These are phyloP conservation scores for Saturnia japonica DNA, from an alignment of 2,888 invertebrate species.

Conservation along the genomic window DNA sequence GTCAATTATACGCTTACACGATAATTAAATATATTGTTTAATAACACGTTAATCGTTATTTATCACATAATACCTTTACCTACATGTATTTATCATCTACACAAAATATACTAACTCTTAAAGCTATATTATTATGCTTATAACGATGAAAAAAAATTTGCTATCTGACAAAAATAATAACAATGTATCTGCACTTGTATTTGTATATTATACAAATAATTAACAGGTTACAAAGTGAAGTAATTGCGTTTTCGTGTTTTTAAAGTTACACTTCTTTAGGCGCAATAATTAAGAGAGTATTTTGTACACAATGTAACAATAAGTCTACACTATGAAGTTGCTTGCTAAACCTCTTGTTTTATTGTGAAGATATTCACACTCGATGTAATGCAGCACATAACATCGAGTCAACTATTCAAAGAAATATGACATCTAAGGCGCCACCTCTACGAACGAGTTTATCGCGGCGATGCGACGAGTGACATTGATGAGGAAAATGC, in stretches of 20 bases:
- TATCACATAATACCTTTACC: conserved; percentile 68
- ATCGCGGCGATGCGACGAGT: no score
- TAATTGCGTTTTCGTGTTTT: not conserved
- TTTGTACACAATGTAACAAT: no score
- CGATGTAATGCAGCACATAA: no score
- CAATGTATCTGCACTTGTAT: conserved; percentile 38
- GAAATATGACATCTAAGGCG: no score
- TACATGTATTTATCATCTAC: conserved; percentile 47
- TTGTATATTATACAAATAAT: not conserved
- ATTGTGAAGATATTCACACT: no score
- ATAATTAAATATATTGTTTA: conserved; percentile 43
- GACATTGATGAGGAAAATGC: no score
- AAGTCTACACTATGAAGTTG: no score
- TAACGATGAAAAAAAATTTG: conserved; percentile 64
- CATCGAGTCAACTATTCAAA: no score
- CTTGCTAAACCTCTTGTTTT: no score
- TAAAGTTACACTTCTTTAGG: not conserved
- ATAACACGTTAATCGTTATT: conserved; percentile 40
- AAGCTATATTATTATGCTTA: conserved; percentile 72
- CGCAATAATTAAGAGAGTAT: no score
- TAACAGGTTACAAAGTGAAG: not conserved
- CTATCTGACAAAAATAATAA: conserved; percentile 59
- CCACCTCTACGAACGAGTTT: no score
- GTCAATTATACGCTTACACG: conserved; percentile 12
- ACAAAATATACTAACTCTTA: conserved; percentile 58